Base-by-base conservation (phyloP, 2,888 invertebrate genomes). In the Drosophila silvestris region DNA sequence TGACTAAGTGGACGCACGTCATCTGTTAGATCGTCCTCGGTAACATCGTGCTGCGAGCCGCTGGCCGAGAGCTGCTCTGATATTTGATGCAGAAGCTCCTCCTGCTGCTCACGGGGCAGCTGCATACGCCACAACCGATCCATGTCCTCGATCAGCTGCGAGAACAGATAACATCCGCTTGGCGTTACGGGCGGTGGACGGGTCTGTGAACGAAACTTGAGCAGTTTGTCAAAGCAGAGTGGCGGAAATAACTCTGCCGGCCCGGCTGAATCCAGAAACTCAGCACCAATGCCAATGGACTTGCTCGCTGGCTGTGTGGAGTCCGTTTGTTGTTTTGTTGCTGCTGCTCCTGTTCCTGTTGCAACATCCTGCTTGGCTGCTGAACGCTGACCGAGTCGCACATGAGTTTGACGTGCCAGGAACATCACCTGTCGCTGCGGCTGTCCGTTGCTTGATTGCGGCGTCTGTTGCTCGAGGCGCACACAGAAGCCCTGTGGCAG, bases 401-500 rank as follows among this genome's bases (percentile, higher is more conserved):
- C 73, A 52, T 89, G 82, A 7, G 73, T 7, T 51, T 87, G 83
- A 1, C 91, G 81, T n/a, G 91, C 91, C 64, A 92, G 70, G 44
- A 87, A 91, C 74, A 91, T 82, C n/a, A 90, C 85, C 32, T 69
- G 60, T 0, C 84, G 78, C 41, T 81, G 70, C 0, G 63, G 35
- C 14, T 47, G n/a, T 1, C 70, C 59, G n/a, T 63, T 59, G 33
- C 53, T 66, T 9, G 70, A 57, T 7, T 64, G 70, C 1, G 82
- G 87, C 9, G 87, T 82, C 5, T 74, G 70, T 33, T 90, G 84
- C 66, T 91, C 89, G 28, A 92, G 67, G 0, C 90, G 91, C 51
- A 94, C 89, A 50, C 86, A 87, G 67, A 92, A 93, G 6, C 93
- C 93, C 66, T 92, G 90, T 3, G 94, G 94, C 67, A 94, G 64